Evolutionary conservation across 2,113 vertebrate species (phyloP).

Genomic region (Raphicerus campestris): DNA sequence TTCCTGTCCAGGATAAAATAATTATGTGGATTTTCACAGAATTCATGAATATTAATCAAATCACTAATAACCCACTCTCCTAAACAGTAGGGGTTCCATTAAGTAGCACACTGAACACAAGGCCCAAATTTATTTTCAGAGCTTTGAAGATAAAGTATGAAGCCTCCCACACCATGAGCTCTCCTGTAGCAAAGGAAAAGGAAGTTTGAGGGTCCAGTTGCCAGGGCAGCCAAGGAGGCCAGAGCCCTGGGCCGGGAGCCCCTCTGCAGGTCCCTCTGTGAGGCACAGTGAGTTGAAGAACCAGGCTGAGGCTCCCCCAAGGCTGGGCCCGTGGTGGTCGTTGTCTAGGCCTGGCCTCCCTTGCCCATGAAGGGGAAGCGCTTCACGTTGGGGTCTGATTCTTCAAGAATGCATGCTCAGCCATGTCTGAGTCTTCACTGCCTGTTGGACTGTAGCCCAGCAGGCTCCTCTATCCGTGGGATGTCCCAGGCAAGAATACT

Average conservation of each 20-base stretch:
- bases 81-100: conserved; percentile 30
- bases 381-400: neutral
- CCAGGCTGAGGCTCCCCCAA: neutral
- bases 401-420: neutral
- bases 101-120: neutral
- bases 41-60: conserved; percentile 7
- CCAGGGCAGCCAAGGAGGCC: neutral
- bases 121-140: conserved; percentile 10
- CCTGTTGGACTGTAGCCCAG: neutral
- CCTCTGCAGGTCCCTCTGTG: neutral
- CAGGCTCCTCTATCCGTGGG: neutral
- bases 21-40: neutral
- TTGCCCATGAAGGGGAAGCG: neutral
- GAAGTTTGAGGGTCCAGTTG: conserved; percentile 9
- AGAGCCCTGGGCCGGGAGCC: neutral
- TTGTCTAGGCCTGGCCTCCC: neutral
- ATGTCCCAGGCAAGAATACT: neutral
- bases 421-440: neutral
- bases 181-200: conserved; percentile 32
- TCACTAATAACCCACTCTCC: neutral
- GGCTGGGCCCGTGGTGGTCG: neutral
- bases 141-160: conserved; percentile 16
- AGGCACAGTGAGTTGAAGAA: rapidly evolving
- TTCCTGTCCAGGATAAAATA: conserved; percentile 30
- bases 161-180: neutral